These are phyloP conservation scores for Smittia sp. DNA, from an alignment of 2,888 invertebrate genomes.

Conservation along the genomic window DNA sequence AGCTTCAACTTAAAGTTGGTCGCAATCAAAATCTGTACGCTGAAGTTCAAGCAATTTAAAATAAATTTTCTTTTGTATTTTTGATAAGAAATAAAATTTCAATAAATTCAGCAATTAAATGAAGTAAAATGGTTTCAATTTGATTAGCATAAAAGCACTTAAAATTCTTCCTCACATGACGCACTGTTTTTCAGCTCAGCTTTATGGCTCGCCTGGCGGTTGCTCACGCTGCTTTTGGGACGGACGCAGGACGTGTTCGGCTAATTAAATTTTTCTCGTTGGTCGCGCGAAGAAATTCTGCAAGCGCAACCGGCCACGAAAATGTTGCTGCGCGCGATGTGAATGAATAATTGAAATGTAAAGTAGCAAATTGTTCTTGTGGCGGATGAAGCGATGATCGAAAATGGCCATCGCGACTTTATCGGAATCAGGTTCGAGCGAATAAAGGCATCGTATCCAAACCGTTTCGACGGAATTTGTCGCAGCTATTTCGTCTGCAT, in stretches of 20 bases:
- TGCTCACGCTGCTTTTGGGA: too few species aligned
- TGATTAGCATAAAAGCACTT: too few species aligned
- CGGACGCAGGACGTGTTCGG: too few species aligned
- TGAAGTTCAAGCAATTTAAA: neutral
- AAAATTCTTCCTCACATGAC: too few species aligned
- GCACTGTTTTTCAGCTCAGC: too few species aligned
- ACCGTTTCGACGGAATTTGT: neutral
- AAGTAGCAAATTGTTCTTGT: neutral
- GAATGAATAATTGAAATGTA: constrained; percentile 39
- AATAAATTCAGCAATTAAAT: neutral
- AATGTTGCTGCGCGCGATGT: neutral
- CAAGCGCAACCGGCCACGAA: neutral
- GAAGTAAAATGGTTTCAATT: too few species aligned
- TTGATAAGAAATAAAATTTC: constrained; percentile 6
- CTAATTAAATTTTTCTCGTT: neutral
- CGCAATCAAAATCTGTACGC: too few species aligned
- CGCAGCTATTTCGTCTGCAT: constrained; percentile 14
- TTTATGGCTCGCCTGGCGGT: too few species aligned
- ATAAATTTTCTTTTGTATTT: constrained; percentile 18
- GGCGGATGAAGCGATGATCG: neutral
- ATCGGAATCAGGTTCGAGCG: neutral
- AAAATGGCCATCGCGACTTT: constrained; percentile 27
- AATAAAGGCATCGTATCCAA: neutral
- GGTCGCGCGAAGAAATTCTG: neutral
- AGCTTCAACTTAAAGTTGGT: neutral